A percentile compares a stretch with the other conserved stretches of the same genome.
Evolutionary conservation across 2,888 invertebrate species (phyloP).

Genomic region (Diabrotica balteata): DNA sequence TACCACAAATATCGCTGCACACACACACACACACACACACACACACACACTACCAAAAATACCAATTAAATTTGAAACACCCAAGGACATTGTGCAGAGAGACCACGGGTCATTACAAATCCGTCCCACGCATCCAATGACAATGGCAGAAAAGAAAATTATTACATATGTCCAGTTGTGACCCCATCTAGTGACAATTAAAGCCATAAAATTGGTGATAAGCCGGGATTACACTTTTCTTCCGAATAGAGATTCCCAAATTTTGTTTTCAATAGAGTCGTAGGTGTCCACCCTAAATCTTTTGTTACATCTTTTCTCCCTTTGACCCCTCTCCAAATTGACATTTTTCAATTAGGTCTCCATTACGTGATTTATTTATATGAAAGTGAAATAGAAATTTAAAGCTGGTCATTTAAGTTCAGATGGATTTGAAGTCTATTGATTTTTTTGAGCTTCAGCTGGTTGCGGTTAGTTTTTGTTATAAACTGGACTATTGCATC

Average conservation of each 20-base stretch:
- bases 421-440: no score
- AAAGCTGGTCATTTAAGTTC: no score
- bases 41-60: constrained; percentile 4
- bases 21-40: constrained; percentile 4
- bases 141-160: constrained; percentile 37
- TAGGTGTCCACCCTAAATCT: constrained; percentile 36
- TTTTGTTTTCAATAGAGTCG: constrained; percentile 35
- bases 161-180: constrained; percentile 43
- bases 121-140: constrained; percentile 39
- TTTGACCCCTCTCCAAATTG: constrained; percentile 28
- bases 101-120: constrained; percentile 33
- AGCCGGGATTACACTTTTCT: constrained; percentile 51
- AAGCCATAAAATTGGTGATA: constrained; percentile 53
- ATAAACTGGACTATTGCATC: no score
- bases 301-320: constrained; percentile 26
- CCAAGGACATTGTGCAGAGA: constrained; percentile 8
- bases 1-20: no score
- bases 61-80: constrained; percentile 16
- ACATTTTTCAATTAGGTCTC: constrained; percentile 25
- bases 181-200: constrained; percentile 47
- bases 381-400: constrained; percentile 3
- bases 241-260: constrained; percentile 42
- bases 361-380: constrained; percentile 19
- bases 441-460: no score
- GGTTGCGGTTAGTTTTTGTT: no score